Evolutionary conservation across 1,140 invertebrate genomes (phyloP).

Genomic region (Zaprionus ornatus): DNA sequence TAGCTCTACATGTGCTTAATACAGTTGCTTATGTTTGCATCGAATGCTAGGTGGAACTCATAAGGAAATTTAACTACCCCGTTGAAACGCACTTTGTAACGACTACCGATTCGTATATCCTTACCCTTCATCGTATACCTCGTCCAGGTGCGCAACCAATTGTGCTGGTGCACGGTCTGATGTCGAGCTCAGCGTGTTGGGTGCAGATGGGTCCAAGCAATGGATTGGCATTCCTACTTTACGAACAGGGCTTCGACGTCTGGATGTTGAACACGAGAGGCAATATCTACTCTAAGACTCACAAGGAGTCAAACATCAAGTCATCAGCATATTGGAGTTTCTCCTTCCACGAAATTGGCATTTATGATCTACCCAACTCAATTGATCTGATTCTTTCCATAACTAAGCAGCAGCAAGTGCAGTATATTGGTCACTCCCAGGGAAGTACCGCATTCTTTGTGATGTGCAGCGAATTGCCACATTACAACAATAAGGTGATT

Average conservation of each 20-base stretch:
- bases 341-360: slow-evolving; percentile 89
- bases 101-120: slow-evolving; percentile 85
- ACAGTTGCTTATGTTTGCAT: too few species aligned
- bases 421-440: slow-evolving; percentile 85
- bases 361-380: slow-evolving; percentile 88
- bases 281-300: slow-evolving; percentile 86
- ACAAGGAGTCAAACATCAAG: slow-evolving; percentile 81
- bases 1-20: too few species aligned
- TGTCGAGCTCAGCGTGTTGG: slow-evolving; percentile 85
- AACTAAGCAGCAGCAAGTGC: slow-evolving; percentile 81
- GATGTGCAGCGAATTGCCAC: slow-evolving; percentile 86
- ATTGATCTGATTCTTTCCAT: slow-evolving; percentile 86
- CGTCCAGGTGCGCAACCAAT: slow-evolving; percentile 72
- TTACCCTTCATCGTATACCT: slow-evolving; percentile 84
- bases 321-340: slow-evolving; percentile 76
- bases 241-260: slow-evolving; percentile 88
- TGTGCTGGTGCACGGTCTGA: slow-evolving; percentile 87
- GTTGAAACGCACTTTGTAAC: slow-evolving; percentile 84
- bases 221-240: slow-evolving; percentile 86
- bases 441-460: slow-evolving; percentile 86
- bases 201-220: slow-evolving; percentile 85
- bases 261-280: slow-evolving; percentile 90
- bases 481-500: slow-evolving; percentile 87
- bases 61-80: slow-evolving; percentile 85
- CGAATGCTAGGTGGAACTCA: slow-evolving; percentile 58